Evolutionary conservation across 1,140 invertebrate species (phyloP).

Genomic region (Fopius arisanus): DNA sequence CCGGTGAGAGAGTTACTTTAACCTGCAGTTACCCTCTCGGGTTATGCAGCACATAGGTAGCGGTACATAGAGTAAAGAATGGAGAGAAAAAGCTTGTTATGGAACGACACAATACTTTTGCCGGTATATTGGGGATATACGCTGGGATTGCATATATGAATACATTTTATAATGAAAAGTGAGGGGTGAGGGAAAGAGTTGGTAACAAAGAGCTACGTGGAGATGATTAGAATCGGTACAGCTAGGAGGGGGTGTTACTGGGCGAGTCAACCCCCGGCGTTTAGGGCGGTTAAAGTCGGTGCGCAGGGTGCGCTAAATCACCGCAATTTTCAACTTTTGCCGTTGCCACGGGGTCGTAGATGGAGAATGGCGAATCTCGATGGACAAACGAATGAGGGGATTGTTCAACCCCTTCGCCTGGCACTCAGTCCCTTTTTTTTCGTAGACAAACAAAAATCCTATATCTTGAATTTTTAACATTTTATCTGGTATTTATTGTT

Average conservation of each 20-base stretch:
- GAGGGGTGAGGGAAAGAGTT: not conserved
- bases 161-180: slow-evolving; percentile 15
- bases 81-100: slow-evolving; percentile 13
- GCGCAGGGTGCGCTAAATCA: slow-evolving; percentile 51
- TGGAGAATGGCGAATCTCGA: slow-evolving; percentile 49
- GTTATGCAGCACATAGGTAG: slow-evolving; percentile 10
- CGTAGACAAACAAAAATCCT: not conserved
- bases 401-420: not conserved
- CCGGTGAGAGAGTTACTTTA: not conserved
- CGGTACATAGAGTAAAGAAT: not conserved
- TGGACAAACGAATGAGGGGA: not conserved
- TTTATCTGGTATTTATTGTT: no score
- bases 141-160: slow-evolving; percentile 21
- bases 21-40: not conserved
- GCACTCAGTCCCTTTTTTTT: not conserved
- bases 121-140: not conserved
- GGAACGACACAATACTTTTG: not conserved
- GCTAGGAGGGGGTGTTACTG: slow-evolving; percentile 13
- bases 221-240: not conserved
- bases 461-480: no score
- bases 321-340: slow-evolving; percentile 59
- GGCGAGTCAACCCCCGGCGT: slow-evolving; percentile 15
- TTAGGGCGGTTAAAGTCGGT: slow-evolving; percentile 28
- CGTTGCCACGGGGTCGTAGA: slow-evolving; percentile 46
- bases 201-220: not conserved